A percentile compares a stretch with the other conserved stretches of the same genome.
These are phyloP conservation scores for Auanema sp. DNA, from an alignment of 2,888 invertebrate species.

Conservation along the genomic window DNA sequence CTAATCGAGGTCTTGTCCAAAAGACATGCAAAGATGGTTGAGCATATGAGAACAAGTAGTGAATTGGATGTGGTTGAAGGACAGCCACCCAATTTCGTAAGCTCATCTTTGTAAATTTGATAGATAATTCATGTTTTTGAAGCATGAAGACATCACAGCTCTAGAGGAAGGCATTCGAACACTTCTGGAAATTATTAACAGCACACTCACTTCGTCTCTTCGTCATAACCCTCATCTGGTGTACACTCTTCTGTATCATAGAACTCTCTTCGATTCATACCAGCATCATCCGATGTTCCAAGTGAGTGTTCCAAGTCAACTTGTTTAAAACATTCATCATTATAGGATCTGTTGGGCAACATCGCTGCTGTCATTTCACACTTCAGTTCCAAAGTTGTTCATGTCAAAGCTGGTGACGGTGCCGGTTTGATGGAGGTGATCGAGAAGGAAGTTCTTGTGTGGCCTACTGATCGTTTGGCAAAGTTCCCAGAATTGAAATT, in stretches of 20 bases:
- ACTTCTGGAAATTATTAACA: constrained; percentile 95
- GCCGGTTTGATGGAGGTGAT: constrained; percentile 71
- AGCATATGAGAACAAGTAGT: constrained; percentile 38
- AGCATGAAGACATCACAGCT: constrained; percentile 84
- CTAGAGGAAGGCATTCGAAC: constrained; percentile 93
- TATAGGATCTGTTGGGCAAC: constrained; percentile 43
- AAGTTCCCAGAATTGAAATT: constrained; percentile 98
- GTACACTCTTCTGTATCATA: constrained; percentile 90
- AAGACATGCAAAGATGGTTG: constrained; percentile 70
- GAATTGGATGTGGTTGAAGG: constrained; percentile 28
- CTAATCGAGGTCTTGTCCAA: constrained; percentile 69
- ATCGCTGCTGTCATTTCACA: constrained; percentile 45
- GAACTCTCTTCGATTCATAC: constrained; percentile 83
- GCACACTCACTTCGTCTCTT: constrained; percentile 73
- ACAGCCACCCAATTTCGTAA: constrained; percentile 33
- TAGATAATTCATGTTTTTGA: background rate
- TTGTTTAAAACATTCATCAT: constrained; percentile 2
- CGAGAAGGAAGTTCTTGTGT: constrained; percentile 85
- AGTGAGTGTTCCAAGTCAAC: constrained; percentile 67
- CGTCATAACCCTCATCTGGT: constrained; percentile 84
- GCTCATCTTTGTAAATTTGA: constrained; percentile 5
- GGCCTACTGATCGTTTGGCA: constrained; percentile 91
- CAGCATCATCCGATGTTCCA: constrained; percentile 85
- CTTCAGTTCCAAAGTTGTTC: constrained; percentile 39
- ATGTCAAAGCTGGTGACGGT: constrained; percentile 45